phyloP scores from a whole-genome alignment of 2,888 invertebrate species.

The Carterocephalus palaemon region DNA sequence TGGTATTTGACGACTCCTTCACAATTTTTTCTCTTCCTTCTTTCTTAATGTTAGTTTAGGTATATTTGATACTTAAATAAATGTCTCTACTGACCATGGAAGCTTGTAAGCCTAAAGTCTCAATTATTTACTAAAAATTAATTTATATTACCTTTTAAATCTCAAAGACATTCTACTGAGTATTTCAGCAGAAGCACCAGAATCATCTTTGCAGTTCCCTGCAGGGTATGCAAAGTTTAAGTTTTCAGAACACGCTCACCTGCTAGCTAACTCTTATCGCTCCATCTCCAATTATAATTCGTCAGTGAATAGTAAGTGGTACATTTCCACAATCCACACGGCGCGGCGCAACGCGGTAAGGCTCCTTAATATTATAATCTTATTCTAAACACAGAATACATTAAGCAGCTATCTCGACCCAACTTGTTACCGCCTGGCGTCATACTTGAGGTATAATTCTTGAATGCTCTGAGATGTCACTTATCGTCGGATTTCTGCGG shows the following conservation, averaged over 20 bases:
- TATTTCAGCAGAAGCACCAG: no score
- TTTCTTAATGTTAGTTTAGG: no score
- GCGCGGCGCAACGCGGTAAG: conserved; percentile 42
- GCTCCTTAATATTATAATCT: conserved; percentile 74
- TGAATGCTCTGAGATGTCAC: conserved; percentile 13
- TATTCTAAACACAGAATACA: conserved; percentile 76
- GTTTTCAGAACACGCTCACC: conserved; percentile 27
- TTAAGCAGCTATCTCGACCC: conserved; percentile 48
- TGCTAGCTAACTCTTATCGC: conserved; percentile 32
- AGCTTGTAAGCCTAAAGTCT: no score
- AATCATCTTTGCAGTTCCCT: conserved; percentile 2
- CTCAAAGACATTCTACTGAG: no score
- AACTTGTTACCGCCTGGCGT: conserved; percentile 42
- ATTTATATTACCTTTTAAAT: no score
- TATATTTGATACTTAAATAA: no score
- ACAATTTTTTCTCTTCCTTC: no score
- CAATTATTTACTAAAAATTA: no score
- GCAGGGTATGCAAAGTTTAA: conserved; percentile 14
- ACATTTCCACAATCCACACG: conserved; percentile 35
- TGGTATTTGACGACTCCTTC: no score
- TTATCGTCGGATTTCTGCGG: no score
- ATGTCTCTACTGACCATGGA: no score
- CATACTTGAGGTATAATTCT: conserved; percentile 21
- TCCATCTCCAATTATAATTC: conserved; percentile 69
- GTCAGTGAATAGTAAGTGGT: conserved; percentile 45